phyloP scores from a whole-genome alignment of 2,113 vertebrate species.

The Menura novaehollandiae region DNA sequence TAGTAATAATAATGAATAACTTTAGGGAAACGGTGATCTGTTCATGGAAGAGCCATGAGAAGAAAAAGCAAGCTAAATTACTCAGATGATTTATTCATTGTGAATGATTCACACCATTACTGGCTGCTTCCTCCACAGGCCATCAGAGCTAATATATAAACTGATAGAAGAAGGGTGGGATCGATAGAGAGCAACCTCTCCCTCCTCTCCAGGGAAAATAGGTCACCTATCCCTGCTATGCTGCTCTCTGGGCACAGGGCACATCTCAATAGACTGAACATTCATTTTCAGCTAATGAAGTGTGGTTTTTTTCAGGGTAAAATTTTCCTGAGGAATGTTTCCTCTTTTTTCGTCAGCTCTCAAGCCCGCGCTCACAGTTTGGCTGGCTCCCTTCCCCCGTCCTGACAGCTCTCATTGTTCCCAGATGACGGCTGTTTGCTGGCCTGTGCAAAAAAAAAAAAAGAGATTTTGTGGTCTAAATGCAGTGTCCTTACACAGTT shows the following conservation, averaged over 20 bases:
- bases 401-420: slow-evolving; percentile 52
- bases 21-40: background rate
- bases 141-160: background rate
- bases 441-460: background rate
- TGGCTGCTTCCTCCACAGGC: slow-evolving; percentile 3
- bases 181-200: background rate
- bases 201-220: slow-evolving; percentile 19
- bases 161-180: slow-evolving; percentile 2
- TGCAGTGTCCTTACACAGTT: background rate
- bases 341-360: background rate
- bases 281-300: background rate
- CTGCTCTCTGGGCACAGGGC: background rate
- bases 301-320: background rate
- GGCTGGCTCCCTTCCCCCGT: background rate
- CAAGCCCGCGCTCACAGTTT: background rate
- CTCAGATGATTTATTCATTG: slow-evolving; percentile 39
- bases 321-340: background rate
- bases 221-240: background rate
- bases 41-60: background rate
- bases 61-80: slow-evolving; percentile 48
- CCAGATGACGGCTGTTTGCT: slow-evolving; percentile 32
- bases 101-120: slow-evolving; percentile 22
- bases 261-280: background rate
- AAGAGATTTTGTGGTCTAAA: background rate
- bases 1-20: background rate